Evolutionary conservation across 2,888 invertebrate genomes (phyloP), one percentile per base, ranked within the genome.

Genomic region (Lycia hirtaria): DNA sequence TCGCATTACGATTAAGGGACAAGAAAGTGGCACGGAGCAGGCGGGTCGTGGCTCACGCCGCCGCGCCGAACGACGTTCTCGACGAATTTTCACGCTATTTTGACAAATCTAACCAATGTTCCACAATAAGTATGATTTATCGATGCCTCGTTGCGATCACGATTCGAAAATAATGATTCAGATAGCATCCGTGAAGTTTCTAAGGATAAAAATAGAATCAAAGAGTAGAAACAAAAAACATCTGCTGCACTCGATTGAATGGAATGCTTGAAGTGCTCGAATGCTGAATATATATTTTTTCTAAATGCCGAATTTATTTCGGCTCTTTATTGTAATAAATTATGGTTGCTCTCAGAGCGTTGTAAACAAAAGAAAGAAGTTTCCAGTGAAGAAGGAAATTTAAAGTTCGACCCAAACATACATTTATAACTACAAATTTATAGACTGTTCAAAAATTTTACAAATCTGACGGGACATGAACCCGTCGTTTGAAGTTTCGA

Each of bases 1-100:
- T 78, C 80, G 83, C 81, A 87, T 87, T 85, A 87, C 78, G 80
- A 81, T 85, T 81, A 84, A 82, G 82, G 80, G 77, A 81, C 78
- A 83, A 80, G 87, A 88, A 87, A 88, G 84, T 76, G 80, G 81
- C 80, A 75, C 80, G 74, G 61, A 62, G 61, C 69, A 63, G 73
- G 62, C 73, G 76, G 80, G 78, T 68, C 81, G 80, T 77, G 79
- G 73, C 71, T 57, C 78, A 76, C 75, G 73, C 69, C 66, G 67
- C 65, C 65, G 65, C 48, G 73, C 70, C 62, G 67, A 71, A 81
- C 74, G 15, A 65, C 65, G 65, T 51, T 73, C 70, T 62, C 67
- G 71, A 81, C 74, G 15, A 65, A 78, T 87, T 82, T 88, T 83
- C 83, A 81, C 81, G 78, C 78, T 72, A 76, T 81, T 81, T 76